A percentile compares a stretch with the other conserved stretches of the same genome.
phyloP scores from a whole-genome alignment of 2,113 vertebrate genomes.

The Dasyprocta punctata region DNA sequence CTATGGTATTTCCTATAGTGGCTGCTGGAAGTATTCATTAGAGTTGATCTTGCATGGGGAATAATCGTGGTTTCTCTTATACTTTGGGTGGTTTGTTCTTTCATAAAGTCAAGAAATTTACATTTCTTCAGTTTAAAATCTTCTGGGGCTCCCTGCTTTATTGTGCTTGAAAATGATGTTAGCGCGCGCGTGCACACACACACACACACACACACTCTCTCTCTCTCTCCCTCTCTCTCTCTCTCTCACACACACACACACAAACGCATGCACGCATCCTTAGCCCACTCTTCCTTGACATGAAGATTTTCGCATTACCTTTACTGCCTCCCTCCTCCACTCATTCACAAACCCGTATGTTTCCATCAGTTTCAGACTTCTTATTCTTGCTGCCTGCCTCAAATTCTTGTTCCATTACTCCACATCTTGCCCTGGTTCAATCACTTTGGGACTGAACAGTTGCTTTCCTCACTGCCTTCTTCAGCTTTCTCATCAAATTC shows the following conservation, averaged over 20 bases:
- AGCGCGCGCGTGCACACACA: neutral
- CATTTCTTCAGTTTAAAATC: neutral
- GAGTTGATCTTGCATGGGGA: neutral
- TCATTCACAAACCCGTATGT: too few species aligned
- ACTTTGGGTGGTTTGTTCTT: neutral
- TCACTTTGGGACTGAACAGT: neutral
- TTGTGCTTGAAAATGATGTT: neutral
- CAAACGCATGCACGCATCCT: too few species aligned
- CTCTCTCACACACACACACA: too few species aligned
- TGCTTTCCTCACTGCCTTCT: rapidly evolving
- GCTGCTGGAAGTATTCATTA: neutral
- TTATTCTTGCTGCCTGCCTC: neutral
- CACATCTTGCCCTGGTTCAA: rapidly evolving
- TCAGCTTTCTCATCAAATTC: neutral
- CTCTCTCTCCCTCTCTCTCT: too few species aligned
- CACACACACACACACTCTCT: neutral
- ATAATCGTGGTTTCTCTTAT: neutral
- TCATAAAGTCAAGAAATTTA: neutral
- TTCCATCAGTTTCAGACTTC: neutral
- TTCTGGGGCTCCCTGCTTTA: rapidly evolving
- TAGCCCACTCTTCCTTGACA: too few species aligned
- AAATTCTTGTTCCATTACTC: too few species aligned
- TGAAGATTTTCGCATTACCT: too few species aligned
- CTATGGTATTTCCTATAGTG: neutral
- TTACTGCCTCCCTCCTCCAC: rapidly evolving